Percentiles rank a stretch among this genome's conserved stretches.
Evolutionary conservation across 2,797 vertebrate genomes (phyloP).

Genomic region (Apogon hyalosoma): DNA sequence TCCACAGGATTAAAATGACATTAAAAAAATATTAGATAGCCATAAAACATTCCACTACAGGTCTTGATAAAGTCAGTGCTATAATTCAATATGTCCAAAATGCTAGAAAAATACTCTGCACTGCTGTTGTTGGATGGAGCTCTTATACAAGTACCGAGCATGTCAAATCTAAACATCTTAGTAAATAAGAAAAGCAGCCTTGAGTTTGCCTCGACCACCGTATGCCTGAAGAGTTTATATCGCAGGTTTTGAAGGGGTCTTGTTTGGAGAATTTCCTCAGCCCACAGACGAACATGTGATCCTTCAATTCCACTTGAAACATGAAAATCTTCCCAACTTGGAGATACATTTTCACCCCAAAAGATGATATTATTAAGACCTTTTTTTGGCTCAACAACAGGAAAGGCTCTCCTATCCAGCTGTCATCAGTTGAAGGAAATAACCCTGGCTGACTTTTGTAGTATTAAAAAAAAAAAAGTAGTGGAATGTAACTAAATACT

Average conservation of each 20-base stretch:
- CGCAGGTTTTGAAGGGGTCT: constrained; percentile 31
- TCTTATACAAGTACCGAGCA: not conserved
- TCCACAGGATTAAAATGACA: constrained; percentile 34
- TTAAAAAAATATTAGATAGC: constrained; percentile 21
- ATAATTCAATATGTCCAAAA: constrained; percentile 6
- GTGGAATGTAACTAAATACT: not conserved
- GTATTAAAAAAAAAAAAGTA: not conserved
- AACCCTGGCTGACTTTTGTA: not conserved
- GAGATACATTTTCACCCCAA: constrained; percentile 24
- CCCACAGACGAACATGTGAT: constrained; percentile 37
- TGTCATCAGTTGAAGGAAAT: not conserved
- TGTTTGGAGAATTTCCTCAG: constrained; percentile 26
- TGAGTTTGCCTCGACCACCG: constrained; percentile 31
- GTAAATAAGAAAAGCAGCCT: constrained; percentile 30
- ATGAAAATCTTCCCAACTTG: constrained; percentile 3
- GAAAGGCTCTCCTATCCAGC: not conserved
- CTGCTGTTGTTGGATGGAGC: constrained; percentile 13
- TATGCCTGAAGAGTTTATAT: constrained; percentile 19
- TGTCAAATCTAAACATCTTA: constrained; percentile 32
- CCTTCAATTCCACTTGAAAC: constrained; percentile 35
- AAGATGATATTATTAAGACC: constrained; percentile 13
- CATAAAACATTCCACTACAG: constrained; percentile 15
- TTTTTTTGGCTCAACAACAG: constrained; percentile 2
- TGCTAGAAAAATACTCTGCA: not conserved
- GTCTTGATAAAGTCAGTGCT: constrained; percentile 22